A percentile compares a stretch with the other conserved stretches of the same genome.
Conservation (phyloP, 2,888 invertebrate genomes). For the Willowsia nigromaculata region DNA sequence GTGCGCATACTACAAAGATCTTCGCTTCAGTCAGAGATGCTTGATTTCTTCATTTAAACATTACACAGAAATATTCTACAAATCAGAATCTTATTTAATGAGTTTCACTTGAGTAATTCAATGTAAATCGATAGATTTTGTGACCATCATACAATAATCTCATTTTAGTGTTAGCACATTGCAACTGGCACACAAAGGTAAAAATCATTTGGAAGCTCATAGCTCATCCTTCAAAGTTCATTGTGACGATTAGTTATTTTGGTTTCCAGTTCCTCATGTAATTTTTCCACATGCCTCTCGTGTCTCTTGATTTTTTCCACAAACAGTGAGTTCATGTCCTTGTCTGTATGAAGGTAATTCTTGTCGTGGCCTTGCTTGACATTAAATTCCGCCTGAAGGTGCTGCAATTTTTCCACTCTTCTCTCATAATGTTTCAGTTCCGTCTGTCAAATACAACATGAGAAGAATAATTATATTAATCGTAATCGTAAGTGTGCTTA, state of each 20-base stretch:
- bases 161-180: too few species aligned
- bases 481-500: too few species aligned
- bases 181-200: too few species aligned
- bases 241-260: constrained; percentile 88
- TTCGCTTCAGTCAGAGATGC: too few species aligned
- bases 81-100: too few species aligned
- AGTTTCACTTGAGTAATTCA: too few species aligned
- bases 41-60: too few species aligned
- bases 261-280: constrained; percentile 89
- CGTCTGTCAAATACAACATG: constrained; percentile 82
- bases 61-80: too few species aligned
- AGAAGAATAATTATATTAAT: not conserved
- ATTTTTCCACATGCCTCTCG: constrained; percentile 90
- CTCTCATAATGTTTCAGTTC: constrained; percentile 94
- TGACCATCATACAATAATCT: too few species aligned
- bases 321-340: constrained; percentile 81
- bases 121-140: too few species aligned
- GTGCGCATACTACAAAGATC: too few species aligned
- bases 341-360: constrained; percentile 77
- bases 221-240: constrained; percentile 84
- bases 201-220: not conserved
- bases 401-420: constrained; percentile 89
- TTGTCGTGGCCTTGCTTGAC: constrained; percentile 76
- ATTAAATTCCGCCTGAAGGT: constrained; percentile 89
- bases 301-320: constrained; percentile 91